A percentile compares a stretch with the other conserved stretches of the same genome.
These are phyloP conservation scores for Arctocebus calabarensis DNA, from an alignment of 2,797 vertebrate species.

Conservation along the genomic window DNA sequence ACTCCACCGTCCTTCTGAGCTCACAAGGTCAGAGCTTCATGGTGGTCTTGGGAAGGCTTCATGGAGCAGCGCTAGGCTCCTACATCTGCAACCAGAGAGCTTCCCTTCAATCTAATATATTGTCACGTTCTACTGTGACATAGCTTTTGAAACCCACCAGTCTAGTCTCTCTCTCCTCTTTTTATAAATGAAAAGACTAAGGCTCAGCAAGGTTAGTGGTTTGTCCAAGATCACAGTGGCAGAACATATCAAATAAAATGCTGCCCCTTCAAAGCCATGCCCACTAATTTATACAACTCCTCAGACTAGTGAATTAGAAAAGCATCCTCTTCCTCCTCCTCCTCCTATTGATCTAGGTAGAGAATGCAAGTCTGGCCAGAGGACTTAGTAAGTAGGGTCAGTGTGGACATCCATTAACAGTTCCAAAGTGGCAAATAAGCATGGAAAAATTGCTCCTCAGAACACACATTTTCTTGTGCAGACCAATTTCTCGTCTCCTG, in stretches of 20 bases:
- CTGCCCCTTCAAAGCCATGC: fast-evolving
- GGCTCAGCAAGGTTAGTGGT: not conserved
- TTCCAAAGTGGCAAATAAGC: not conserved
- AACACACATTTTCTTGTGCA: not conserved
- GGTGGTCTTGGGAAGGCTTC: not conserved
- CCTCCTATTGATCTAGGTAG: not conserved
- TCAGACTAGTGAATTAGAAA: not conserved
- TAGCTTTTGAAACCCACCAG: not conserved
- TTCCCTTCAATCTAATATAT: not conserved
- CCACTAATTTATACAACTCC: not conserved
- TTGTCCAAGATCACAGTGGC: not conserved
- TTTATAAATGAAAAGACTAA: not conserved
- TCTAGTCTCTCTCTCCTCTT: not conserved
- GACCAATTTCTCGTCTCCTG: not conserved
- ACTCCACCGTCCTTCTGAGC: not conserved
- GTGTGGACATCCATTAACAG: not conserved
- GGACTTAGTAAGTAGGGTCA: not conserved
- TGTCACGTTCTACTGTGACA: not conserved
- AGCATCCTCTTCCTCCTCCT: not conserved
- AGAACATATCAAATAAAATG: not conserved
- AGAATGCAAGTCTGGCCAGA: not conserved
- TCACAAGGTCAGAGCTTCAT: not conserved
- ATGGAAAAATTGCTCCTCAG: not conserved
- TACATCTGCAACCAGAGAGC: not conserved
- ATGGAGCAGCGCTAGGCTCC: fast-evolving